These are phyloP conservation scores for Stictocephala bisonia DNA, from an alignment of 2,888 invertebrate species.

Conservation along the genomic window DNA sequence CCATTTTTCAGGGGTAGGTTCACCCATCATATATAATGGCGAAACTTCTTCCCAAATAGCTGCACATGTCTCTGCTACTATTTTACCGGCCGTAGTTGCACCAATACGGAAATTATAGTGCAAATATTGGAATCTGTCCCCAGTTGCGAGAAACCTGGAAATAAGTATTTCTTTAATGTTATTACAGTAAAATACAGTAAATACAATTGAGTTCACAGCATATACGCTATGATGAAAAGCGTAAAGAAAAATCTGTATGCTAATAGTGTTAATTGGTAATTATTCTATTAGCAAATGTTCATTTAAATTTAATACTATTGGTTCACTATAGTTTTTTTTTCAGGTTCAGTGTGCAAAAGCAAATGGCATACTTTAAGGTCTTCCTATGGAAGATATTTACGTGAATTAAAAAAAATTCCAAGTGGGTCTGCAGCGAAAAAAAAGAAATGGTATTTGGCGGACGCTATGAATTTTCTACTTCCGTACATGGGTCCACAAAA, in stretches of 20 bases:
- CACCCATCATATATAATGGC: constrained; percentile 46
- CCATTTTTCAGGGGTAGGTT: constrained; percentile 41
- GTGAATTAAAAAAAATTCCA: constrained; percentile 37
- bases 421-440: constrained; percentile 26
- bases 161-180: too few relatives aligned
- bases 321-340: constrained; percentile 40
- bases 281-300: not conserved
- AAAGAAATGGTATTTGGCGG: constrained; percentile 47
- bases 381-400: constrained; percentile 43
- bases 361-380: constrained; percentile 47
- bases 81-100: constrained; percentile 42
- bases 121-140: constrained; percentile 34
- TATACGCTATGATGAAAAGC: too few relatives aligned
- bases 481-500: constrained; percentile 29
- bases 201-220: too few relatives aligned
- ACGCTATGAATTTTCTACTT: constrained; percentile 46
- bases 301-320: not conserved
- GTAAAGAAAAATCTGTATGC: too few relatives aligned
- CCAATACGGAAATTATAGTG: constrained; percentile 46
- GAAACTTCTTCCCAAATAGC: constrained; percentile 37
- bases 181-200: too few relatives aligned
- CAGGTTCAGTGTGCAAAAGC: constrained; percentile 43
- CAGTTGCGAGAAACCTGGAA: constrained; percentile 46
- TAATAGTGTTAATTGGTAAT: too few relatives aligned
- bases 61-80: constrained; percentile 37